These are phyloP conservation scores for Ailuropoda melanoleuca DNA, from an alignment of 2,113 vertebrate genomes.

Conservation along the genomic window DNA sequence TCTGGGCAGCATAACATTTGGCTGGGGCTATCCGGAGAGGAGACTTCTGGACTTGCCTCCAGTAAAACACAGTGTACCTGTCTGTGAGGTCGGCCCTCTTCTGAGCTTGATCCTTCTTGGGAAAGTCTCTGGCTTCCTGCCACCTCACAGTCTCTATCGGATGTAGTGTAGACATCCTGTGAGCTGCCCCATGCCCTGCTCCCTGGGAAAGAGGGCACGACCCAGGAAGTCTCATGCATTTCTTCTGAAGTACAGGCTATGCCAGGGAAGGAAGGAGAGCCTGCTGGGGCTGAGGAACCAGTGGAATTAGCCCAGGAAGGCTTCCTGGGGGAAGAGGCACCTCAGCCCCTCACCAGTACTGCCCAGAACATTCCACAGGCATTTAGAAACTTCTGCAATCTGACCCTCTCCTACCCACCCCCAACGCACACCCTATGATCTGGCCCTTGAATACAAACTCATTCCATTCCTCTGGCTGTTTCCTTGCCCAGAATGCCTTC, in stretches of 20 bases:
- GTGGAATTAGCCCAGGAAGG: background rate
- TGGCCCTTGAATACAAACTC: background rate
- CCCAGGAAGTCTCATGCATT: background rate
- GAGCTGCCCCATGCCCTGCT: background rate
- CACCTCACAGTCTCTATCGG: background rate
- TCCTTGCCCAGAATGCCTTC: background rate
- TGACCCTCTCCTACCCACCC: background rate
- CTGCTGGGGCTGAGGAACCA: background rate
- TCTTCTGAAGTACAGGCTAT: slow-evolving; percentile 7
- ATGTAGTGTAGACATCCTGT: background rate
- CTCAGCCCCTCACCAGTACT: background rate
- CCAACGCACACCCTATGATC: background rate
- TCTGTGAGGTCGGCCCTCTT: background rate
- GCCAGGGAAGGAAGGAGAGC: background rate
- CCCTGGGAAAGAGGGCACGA: background rate
- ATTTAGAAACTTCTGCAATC: background rate
- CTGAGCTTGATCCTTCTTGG: background rate
- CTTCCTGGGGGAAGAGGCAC: slow-evolving; percentile 6
- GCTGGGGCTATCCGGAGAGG: background rate
- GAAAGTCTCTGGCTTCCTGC: background rate
- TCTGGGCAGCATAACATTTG: background rate
- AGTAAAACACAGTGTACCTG: background rate
- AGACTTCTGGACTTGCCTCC: background rate
- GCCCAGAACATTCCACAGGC: background rate
- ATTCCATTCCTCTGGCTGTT: background rate